Conservation (phyloP, 2,113 vertebrate genomes). For the Rhynchomys soricoides region DNA sequence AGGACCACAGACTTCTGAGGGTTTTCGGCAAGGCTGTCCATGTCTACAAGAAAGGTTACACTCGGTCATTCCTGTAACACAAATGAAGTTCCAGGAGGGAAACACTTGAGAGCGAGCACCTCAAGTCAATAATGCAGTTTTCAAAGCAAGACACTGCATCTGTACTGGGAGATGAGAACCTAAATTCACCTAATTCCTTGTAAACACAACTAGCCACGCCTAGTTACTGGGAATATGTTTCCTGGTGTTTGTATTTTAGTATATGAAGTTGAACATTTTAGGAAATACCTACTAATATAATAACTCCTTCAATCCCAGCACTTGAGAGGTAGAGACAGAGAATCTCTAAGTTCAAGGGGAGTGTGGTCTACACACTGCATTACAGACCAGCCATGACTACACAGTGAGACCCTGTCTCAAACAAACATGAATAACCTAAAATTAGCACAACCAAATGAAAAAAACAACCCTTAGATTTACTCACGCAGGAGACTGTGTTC, state of each 20-base stretch:
- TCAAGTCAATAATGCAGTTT: background rate
- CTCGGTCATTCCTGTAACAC: background rate
- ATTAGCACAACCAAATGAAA: background rate
- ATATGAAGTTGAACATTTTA: background rate
- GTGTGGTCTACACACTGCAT: background rate
- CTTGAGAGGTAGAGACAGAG: background rate
- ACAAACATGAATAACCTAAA: constrained; percentile 5
- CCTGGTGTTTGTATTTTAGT: constrained; percentile 19
- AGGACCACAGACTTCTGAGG: background rate
- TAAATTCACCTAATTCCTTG: background rate
- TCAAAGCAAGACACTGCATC: constrained; percentile 16
- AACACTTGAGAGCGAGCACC: background rate
- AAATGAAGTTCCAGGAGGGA: background rate
- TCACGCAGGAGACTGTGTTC: constrained; percentile 38
- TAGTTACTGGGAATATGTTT: background rate
- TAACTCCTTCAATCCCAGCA: background rate
- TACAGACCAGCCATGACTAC: background rate
- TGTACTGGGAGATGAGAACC: background rate
- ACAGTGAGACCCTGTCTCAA: background rate
- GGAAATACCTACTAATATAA: constrained; percentile 4
- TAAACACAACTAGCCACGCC: background rate
- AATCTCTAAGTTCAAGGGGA: background rate
- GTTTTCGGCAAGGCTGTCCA: background rate
- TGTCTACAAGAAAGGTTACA: constrained; percentile 16
- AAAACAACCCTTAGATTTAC: background rate